Conservation (phyloP, 2,888 invertebrate species). For the Dicyrtoma fusca region DNA sequence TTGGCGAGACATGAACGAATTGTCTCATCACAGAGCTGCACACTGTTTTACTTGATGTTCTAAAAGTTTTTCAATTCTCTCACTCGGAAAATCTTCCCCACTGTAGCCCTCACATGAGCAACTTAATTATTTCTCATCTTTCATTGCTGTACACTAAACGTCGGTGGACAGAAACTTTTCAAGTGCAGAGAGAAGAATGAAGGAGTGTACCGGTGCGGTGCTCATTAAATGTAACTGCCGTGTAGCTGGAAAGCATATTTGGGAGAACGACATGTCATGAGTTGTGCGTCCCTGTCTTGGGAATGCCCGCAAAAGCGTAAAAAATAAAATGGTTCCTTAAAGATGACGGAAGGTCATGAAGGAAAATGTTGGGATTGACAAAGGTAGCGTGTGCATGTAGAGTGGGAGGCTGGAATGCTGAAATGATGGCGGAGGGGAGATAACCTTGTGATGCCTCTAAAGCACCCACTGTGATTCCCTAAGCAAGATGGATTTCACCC, state of each 20-base stretch:
- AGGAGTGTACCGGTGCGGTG: background rate
- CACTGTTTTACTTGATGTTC: too few species aligned
- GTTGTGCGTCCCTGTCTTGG: background rate
- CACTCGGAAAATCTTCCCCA: too few species aligned
- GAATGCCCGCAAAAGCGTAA: background rate
- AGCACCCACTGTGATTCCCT: background rate
- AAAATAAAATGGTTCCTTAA: too few species aligned
- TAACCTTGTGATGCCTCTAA: slow-evolving; percentile 18
- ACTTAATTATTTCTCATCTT: too few species aligned
- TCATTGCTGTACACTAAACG: too few species aligned
- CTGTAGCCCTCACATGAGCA: too few species aligned
- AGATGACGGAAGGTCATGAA: too few species aligned
- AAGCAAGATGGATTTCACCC: slow-evolving; percentile 27
- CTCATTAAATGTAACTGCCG: slow-evolving; percentile 1
- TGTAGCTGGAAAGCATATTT: background rate
- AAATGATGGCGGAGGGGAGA: background rate
- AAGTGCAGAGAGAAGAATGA: background rate
- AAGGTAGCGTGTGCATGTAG: background rate
- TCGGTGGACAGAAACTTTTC: too few species aligned
- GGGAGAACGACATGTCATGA: background rate
- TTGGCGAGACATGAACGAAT: too few species aligned
- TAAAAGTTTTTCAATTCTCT: too few species aligned
- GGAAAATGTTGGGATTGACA: background rate
- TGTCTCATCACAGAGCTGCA: too few species aligned
- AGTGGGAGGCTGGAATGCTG: background rate